Conservation (phyloP, 2,113 vertebrate species). For the Opisthocomus hoazin region DNA sequence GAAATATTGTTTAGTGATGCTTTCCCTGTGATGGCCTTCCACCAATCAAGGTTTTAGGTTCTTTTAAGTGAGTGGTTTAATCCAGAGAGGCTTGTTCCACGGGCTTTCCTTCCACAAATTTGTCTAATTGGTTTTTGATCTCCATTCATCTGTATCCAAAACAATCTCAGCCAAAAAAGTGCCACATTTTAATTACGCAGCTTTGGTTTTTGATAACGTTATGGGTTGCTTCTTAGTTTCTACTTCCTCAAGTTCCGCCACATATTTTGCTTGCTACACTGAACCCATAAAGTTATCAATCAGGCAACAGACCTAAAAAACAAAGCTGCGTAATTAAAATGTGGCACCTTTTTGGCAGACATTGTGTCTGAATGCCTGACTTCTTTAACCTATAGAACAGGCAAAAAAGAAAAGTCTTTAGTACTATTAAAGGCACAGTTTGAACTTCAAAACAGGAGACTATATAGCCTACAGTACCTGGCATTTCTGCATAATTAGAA, state of each 20-base stretch:
- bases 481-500: not conserved
- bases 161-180: not conserved
- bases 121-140: not conserved
- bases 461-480: not conserved
- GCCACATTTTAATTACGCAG: fast-evolving
- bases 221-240: not conserved
- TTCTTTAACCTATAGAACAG: not conserved
- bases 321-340: not conserved
- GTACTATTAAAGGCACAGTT: not conserved
- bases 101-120: not conserved
- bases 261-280: not conserved
- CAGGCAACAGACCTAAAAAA: not conserved
- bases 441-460: not conserved
- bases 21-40: not conserved
- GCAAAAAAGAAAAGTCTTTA: not conserved
- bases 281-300: not conserved
- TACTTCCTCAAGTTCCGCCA: not conserved
- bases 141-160: not conserved
- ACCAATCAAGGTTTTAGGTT: not conserved
- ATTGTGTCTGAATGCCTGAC: not conserved
- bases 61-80: not conserved
- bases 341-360: not conserved
- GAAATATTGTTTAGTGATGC: not conserved
- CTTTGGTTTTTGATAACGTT: not conserved
- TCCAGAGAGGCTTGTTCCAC: not conserved